Evolutionary conservation across 2,113 vertebrate genomes (phyloP), one percentile per base, ranked within the genome.

Genomic region (Limnothrissa miodon): DNA sequence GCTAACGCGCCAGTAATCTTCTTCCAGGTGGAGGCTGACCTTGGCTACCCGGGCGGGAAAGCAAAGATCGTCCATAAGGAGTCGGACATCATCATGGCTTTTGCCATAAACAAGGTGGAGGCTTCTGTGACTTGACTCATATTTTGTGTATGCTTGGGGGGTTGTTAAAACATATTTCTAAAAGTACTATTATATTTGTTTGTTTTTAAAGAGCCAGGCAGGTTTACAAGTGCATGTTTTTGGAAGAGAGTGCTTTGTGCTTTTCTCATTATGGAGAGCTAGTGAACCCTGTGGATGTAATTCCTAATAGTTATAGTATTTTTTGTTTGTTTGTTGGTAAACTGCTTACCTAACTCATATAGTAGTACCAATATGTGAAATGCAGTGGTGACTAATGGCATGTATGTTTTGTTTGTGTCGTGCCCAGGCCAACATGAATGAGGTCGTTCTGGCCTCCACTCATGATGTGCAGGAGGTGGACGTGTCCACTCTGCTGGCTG

Each of bases 11-110:
- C 29, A n/a, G 4, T 84, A 42, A 51, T 83, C 21, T 8, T 82
- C 93, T 93, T 94, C 42, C 91, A 99, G 98, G 97, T 99, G 84
- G 98, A 99, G 94, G 97, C 98, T 74, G 98, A 99, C 90, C 94
- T 99, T 70, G 98, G 98, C 80, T 99, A 99, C 85, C 98, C 98
- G 25, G 98, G 98, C 85, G 97, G 97, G 83, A 99, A 99, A 87
- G 98, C 98, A 82, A 99, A 97, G 94, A 93, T 99, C 83, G 97
- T 99, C 90, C 98, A 99, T 89, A 99, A 99, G 90, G 98, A 99
- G 79, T 98, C 98, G 0, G 98, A 99, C 89, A 98, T 99, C 90
- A 99, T 99, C 89, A 99, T 99, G 97, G 98, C 98, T 1, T 99
- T 99, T 92, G 94, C 97, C 25, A 95, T 99, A 87, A 99, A 99